Conservation (phyloP, 2,888 invertebrate genomes). For the Drosophila imparisetae region DNA sequence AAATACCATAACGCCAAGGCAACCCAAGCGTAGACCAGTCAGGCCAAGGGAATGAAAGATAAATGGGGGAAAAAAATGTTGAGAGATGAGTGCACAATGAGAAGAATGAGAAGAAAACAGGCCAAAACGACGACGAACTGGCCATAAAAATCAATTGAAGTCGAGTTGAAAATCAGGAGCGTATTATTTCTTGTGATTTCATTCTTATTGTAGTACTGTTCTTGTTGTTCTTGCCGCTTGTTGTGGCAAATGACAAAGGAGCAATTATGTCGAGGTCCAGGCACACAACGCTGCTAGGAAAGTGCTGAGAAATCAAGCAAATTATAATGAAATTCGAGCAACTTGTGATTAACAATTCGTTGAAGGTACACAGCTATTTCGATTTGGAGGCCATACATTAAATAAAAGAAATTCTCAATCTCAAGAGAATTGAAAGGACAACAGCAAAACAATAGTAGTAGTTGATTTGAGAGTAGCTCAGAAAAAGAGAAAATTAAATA, state of each 20-base stretch:
- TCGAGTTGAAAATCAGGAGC: constrained; percentile 77
- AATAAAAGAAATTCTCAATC: constrained; percentile 24
- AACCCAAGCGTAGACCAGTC: constrained; percentile 18
- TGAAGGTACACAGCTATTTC: constrained; percentile 22
- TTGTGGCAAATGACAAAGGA: constrained; percentile 76
- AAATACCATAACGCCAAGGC: constrained; percentile 49
- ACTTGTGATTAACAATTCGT: constrained; percentile 64
- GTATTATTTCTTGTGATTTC: constrained; percentile 54
- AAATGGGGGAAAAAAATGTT: constrained; percentile 52
- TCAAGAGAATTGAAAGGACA: constrained; percentile 1
- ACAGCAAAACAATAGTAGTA: not conserved
- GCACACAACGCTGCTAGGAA: constrained; percentile 28
- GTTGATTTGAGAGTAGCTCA: constrained; percentile 5
- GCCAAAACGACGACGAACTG: constrained; percentile 40
- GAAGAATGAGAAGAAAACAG: constrained; percentile 28
- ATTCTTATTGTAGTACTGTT: constrained; percentile 20
- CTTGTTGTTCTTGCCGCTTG: constrained; percentile 31
- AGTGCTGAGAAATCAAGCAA: constrained; percentile 66
- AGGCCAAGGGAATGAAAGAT: constrained; percentile 42
- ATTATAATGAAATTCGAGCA: constrained; percentile 61
- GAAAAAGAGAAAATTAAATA: constrained; percentile 2
- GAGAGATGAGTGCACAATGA: constrained; percentile 36
- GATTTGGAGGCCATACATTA: constrained; percentile 29
- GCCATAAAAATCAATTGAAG: constrained; percentile 74
- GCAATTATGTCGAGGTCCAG: constrained; percentile 66